A percentile compares a stretch with the other conserved stretches of the same genome.
Evolutionary conservation across 2,888 invertebrate genomes (phyloP).

Genomic region (Drosophila stalkeri): DNA sequence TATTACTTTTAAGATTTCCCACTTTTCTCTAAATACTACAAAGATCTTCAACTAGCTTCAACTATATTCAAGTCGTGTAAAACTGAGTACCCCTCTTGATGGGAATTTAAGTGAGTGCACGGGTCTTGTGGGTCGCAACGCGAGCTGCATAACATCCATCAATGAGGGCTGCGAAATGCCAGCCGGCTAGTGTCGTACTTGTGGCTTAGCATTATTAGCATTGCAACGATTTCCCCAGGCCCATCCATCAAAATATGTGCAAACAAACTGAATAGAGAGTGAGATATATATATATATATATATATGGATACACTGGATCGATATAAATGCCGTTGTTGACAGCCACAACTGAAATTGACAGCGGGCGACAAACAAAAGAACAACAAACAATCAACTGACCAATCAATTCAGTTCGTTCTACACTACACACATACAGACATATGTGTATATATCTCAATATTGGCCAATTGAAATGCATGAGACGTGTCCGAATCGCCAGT

Average conservation of each 20-base stretch:
- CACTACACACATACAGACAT: neutral
- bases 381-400: conserved; percentile 35
- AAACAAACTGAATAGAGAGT: conserved; percentile 26
- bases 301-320: conserved; percentile 12
- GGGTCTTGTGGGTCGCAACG: conserved; percentile 6
- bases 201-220: conserved; percentile 36
- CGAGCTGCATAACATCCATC: conserved; percentile 14
- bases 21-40: neutral
- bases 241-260: conserved; percentile 60
- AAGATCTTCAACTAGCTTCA: neutral
- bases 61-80: neutral
- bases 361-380: conserved; percentile 25
- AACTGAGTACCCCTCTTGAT: conserved; percentile 12
- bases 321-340: conserved; percentile 50
- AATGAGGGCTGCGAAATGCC: conserved; percentile 24
- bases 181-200: conserved; percentile 19
- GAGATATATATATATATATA: neutral
- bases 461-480: conserved; percentile 59
- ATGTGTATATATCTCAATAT: neutral
- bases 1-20: neutral
- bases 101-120: conserved; percentile 13
- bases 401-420: conserved; percentile 44
- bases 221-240: conserved; percentile 36
- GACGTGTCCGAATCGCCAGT: conserved; percentile 21
- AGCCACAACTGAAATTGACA: conserved; percentile 45